Base-by-base conservation (phyloP, 2,888 invertebrate genomes). In the Polylopha cassiicola region DNA sequence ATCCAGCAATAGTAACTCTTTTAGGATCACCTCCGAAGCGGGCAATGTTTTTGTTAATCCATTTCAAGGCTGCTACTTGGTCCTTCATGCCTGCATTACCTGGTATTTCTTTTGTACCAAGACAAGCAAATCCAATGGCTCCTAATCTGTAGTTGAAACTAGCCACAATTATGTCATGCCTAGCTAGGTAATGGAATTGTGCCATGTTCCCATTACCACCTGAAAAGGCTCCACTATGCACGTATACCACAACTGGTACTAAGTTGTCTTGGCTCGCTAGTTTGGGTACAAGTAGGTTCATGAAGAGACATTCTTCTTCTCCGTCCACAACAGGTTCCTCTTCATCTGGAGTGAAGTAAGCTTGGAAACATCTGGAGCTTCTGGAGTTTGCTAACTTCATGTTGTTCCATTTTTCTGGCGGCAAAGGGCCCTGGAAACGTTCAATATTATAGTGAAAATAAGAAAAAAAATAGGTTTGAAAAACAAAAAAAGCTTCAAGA, bases 11-110 rank as follows among this genome's bases (percentile, higher is more conserved):
- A 0, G 95, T 95, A 1, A 96, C 88, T 57, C 89, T 89, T 17
- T 89, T 86, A 0, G 91, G 89, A 75, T 95, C 92, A 4, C 96
- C 96, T 9, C 95, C 93, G 65, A 97, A 95, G 33, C 88, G 86
- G 8, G 53, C 79, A 4, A 95, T 91, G 64, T 95, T 92, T 46
- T 91, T 89, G 45, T 90, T 88, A 1, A 93, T 87, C 91, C 93
- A 93, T 48, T 88, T 73, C 28, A 97, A 73, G 0, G 93, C 95
- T 62, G 94, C 87, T 33, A 92, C 88, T 65, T 96, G 94, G 66
- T 97, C 97, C 65, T 92, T 90, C 28, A 97, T 66, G 0, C 93
- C 97, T 46, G 94, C 90, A 68, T 97, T 97, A 0, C 97, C 96
- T 0, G 93, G 89, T 14, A 90, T 88, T 47, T 88, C 87, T 51